Percentiles rank a stretch among this genome's conserved stretches.
phyloP scores from a whole-genome alignment of 1,140 invertebrate genomes.

The Carcinoscorpius rotundicauda region DNA sequence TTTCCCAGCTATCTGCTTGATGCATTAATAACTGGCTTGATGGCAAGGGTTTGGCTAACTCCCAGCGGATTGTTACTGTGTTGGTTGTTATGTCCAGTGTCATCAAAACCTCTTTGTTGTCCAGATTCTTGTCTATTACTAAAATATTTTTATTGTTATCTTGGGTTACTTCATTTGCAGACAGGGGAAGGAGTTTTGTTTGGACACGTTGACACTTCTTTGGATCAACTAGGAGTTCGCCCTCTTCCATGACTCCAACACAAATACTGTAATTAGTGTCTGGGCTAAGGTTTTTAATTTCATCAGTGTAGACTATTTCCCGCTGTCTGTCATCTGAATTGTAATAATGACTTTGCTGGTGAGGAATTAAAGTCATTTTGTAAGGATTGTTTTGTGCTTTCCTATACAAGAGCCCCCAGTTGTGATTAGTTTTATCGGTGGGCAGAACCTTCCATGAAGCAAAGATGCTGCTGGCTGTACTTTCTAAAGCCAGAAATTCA shows the following conservation, averaged over 20 bases:
- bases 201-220: conserved; percentile 3
- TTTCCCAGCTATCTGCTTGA: too few relatives aligned
- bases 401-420: conserved; percentile 11
- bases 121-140: too few relatives aligned
- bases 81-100: too few relatives aligned
- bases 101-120: too few relatives aligned
- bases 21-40: too few relatives aligned
- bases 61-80: too few relatives aligned
- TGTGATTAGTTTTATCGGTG: background rate
- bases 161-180: too few relatives aligned
- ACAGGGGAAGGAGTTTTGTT: too few relatives aligned
- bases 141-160: too few relatives aligned
- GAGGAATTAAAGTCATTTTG: conserved; percentile 9
- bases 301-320: conserved; percentile 2
- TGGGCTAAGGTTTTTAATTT: background rate
- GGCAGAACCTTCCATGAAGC: conserved; percentile 5
- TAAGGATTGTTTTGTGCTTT: conserved; percentile 8
- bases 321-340: background rate
- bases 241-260: conserved; percentile 2
- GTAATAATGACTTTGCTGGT: background rate
- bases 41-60: too few relatives aligned
- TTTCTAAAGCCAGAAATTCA: conserved; percentile 5
- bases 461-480: conserved; percentile 2
- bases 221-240: conserved; percentile 7
- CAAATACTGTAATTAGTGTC: conserved; percentile 10